Base-by-base conservation (phyloP, 30 jellyfish, hydroid and myxozoan species). In the Euphysa ruthae region DNA sequence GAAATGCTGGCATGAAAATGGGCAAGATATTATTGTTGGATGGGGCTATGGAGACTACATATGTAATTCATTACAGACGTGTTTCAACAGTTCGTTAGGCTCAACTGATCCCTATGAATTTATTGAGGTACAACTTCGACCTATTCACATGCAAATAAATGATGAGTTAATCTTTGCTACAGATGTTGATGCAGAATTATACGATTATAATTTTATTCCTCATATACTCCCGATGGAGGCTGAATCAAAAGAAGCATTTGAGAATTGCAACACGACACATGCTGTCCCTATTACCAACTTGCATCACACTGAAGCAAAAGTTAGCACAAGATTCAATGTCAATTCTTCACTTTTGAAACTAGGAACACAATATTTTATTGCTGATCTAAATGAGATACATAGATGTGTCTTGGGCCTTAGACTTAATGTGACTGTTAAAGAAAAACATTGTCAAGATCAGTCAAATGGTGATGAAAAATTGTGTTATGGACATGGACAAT, bases 1-100 rank as follows among this genome's bases (percentile, higher is more conserved):
- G 21, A 90, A 68, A 57, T 90, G 95, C 42, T 90, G 98, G 98
- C 95, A 69, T 58, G 74, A 76, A n/a, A 30, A 62, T 23, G 46
- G 83, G 1, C 81, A 75, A 35, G 70, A 87, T n/a, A 54, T 82
- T 33, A 81, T 85, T 16, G 95, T 90, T 31, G 94, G 93, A 2
- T 90, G 98, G 98, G 98, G 98, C 18, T 90, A 81, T 57, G 92
- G 73, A 14, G 93, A 81, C 14, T 66, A 76, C 3, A 81, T 90
- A 1, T 90, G 98, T 49, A 90, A 82, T 74, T 64, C 94, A 7
- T 52, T 15, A 44, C 83, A 90, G 51, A 70, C 83, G 51, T 90
- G 98, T 60, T 90, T 69, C 75, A 82, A 70, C 35, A 35, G 60
- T 64, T 6, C 74, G 5, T 4, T 1, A 22, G 73, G 79, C 16